Evolutionary conservation across 2,888 invertebrate genomes (phyloP).

Genomic region (Aspidiotus rigidus): DNA sequence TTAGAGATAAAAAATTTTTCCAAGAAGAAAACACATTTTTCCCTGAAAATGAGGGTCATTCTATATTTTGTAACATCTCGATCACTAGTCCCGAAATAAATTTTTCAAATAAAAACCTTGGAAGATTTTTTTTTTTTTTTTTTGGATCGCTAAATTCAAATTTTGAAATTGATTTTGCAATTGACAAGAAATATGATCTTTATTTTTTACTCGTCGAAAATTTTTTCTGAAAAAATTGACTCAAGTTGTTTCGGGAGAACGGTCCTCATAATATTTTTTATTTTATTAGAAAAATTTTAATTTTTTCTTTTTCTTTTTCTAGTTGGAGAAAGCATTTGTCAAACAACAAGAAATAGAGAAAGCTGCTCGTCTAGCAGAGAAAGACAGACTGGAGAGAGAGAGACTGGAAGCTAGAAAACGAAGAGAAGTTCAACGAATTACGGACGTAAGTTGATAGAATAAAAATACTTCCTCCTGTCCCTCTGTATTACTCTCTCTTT

Average conservation of each 20-base stretch:
- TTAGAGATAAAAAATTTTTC: no score
- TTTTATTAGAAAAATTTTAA: background rate
- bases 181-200: background rate
- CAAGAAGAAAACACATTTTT: no score
- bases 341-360: slow-evolving; percentile 70
- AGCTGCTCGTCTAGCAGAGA: slow-evolving; percentile 63
- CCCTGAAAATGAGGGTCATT: no score
- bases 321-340: slow-evolving; percentile 78
- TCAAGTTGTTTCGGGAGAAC: no score
- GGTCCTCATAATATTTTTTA: no score
- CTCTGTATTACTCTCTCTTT: background rate
- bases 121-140: no score
- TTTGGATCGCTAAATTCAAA: no score
- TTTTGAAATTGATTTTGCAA: background rate
- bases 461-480: background rate
- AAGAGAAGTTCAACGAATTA: slow-evolving; percentile 80
- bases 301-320: slow-evolving; percentile 35
- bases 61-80: no score
- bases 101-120: no score
- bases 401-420: slow-evolving; percentile 72
- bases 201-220: background rate
- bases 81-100: no score
- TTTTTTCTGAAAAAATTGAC: no score
- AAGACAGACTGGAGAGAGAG: slow-evolving; percentile 72
- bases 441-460: slow-evolving; percentile 50